phyloP scores from a whole-genome alignment of 2,113 vertebrate genomes.

The Cisticola juncidis region DNA sequence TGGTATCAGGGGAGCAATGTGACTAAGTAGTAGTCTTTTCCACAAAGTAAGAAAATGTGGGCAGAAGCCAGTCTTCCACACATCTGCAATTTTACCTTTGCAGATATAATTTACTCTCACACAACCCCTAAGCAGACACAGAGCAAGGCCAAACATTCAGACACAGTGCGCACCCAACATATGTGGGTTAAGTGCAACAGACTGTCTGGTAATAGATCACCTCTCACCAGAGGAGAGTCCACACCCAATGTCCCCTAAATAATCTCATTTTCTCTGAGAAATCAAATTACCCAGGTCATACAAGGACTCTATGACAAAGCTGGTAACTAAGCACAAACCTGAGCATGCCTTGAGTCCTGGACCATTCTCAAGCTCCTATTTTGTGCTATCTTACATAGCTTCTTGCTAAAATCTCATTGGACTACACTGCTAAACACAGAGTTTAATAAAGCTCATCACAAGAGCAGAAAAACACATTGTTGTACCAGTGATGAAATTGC shows the following conservation, averaged over 20 bases:
- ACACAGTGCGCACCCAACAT: background rate
- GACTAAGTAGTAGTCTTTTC: background rate
- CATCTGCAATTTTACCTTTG: background rate
- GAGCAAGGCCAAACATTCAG: background rate
- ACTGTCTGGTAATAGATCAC: background rate
- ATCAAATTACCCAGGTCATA: background rate
- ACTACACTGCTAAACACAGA: background rate
- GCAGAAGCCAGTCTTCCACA: background rate
- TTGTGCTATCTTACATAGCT: background rate
- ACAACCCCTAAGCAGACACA: background rate
- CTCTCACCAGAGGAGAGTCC: background rate
- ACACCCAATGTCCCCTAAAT: background rate
- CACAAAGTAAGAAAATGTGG: background rate
- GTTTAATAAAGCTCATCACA: background rate
- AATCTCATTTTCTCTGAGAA: background rate
- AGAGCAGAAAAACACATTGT: background rate
- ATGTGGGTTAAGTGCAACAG: fast-evolving
- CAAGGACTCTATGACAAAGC: background rate
- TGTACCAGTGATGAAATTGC: background rate
- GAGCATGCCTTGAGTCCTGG: background rate
- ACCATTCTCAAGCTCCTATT: background rate
- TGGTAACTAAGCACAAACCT: background rate
- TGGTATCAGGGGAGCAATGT: background rate
- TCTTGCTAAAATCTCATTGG: background rate
- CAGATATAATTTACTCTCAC: background rate